Evolutionary conservation across 2,888 invertebrate species (phyloP).

Genomic region (Dichetophora obliterata): DNA sequence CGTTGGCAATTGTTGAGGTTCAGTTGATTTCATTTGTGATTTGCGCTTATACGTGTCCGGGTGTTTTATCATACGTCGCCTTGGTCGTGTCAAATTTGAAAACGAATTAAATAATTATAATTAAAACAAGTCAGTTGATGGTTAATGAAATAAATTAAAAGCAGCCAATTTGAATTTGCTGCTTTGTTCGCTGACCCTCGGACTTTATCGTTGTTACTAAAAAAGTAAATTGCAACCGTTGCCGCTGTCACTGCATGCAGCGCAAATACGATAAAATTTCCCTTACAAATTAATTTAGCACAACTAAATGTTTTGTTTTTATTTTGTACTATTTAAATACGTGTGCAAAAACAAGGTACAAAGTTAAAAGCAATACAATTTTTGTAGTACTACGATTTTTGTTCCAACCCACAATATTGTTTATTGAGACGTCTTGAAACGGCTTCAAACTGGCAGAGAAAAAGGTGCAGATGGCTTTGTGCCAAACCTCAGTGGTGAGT

Average conservation of each 20-base stretch:
- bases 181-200: not conserved
- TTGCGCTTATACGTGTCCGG: not conserved
- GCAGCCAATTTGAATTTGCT: not conserved
- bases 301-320: not conserved
- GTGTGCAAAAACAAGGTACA: not conserved
- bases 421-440: slow-evolving; percentile 42
- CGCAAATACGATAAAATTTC: not conserved
- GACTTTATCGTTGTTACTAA: not conserved
- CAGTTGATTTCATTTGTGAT: slow-evolving; percentile 23
- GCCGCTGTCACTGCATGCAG: not conserved
- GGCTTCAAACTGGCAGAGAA: slow-evolving; percentile 67
- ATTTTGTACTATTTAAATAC: not conserved
- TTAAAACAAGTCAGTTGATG: not conserved
- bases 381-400: not conserved
- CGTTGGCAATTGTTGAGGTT: slow-evolving; percentile 16
- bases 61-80: not conserved
- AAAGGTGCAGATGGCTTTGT: slow-evolving; percentile 75
- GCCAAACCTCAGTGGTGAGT: slow-evolving; percentile 79
- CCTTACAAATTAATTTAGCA: not conserved
- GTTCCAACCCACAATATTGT: not conserved
- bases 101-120: not conserved
- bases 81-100: not conserved
- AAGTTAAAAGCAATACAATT: not conserved
- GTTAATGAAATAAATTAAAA: not conserved
- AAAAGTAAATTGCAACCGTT: not conserved